Percentiles rank a stretch among this genome's conserved stretches.
These are phyloP conservation scores for Pyrrhia umbra DNA, from an alignment of 2,888 invertebrate genomes.

Conservation along the genomic window DNA sequence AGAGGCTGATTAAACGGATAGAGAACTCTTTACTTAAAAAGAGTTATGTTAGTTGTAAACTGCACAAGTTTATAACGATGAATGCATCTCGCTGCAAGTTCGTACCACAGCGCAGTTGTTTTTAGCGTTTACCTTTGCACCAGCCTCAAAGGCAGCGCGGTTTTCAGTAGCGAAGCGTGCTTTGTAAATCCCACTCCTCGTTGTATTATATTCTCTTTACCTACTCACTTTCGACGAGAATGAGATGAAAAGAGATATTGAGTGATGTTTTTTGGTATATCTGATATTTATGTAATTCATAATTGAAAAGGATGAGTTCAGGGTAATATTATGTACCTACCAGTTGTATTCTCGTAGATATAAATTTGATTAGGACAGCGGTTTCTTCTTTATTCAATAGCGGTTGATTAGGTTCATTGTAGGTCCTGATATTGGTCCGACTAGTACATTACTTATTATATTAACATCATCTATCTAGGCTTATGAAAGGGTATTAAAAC, in stretches of 20 bases:
- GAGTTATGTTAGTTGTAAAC: slow-evolving; percentile 40
- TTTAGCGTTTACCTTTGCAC: slow-evolving; percentile 43
- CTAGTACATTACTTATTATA: slow-evolving; percentile 2
- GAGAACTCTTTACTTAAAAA: slow-evolving; percentile 40
- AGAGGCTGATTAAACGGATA: slow-evolving; percentile 45
- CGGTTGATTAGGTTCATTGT: slow-evolving; percentile 15
- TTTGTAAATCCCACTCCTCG: slow-evolving; percentile 39
- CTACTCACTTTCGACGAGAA: not conserved
- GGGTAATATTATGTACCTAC: not conserved
- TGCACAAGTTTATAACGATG: slow-evolving; percentile 43
- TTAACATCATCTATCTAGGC: not conserved
- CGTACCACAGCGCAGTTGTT: slow-evolving; percentile 28
- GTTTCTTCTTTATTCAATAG: slow-evolving; percentile 7
- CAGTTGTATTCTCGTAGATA: slow-evolving; percentile 8
- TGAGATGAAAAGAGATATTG: slow-evolving; percentile 8
- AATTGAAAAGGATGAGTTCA: slow-evolving; percentile 7
- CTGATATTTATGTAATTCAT: slow-evolving; percentile 1
- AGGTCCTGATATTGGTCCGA: not conserved
- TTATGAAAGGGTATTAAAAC: not conserved
- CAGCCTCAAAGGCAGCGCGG: slow-evolving; percentile 48
- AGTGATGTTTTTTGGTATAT: slow-evolving; percentile 13
- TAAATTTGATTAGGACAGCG: not conserved
- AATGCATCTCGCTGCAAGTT: slow-evolving; percentile 37
- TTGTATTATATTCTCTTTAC: slow-evolving; percentile 40
- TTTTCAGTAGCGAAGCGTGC: slow-evolving; percentile 31